Evolutionary conservation across 2,113 vertebrate genomes (phyloP), one percentile per base, ranked within the genome.

Genomic region (Epinephelus cyanopodus): DNA sequence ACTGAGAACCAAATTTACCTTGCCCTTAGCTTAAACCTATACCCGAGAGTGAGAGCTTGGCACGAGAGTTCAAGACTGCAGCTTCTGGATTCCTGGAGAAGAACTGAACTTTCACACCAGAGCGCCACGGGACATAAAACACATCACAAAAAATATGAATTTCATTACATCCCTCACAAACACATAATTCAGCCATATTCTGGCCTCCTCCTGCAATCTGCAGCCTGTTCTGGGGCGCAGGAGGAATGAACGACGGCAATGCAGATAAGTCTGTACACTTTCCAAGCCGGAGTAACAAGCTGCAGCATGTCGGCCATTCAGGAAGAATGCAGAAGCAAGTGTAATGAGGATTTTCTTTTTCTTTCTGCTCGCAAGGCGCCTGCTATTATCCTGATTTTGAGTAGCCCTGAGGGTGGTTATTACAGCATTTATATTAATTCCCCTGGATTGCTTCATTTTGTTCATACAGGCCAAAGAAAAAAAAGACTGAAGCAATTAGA

Each of bases 371-470:
- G 83, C 69, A 69, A 91, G 94, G 92, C 91, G 92, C 89, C 95
- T 93, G 92, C 93, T 92, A 94, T 96, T 95, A 95, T 91, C 85
- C 84, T 85, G 90, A 92, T 90, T 92, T 83, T 85, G 79, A 89
- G 71, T 54, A 74, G 87, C 87, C 94, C 92, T 29, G 76, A 77
- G 92, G 95, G 92, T 92, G 83, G 90, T 93, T 92, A 95, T 95
- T 95, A 96, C 79, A 69, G 93, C 92, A 85, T 94, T 95, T 95
- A 92, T 90, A 94, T 94, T 93, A 94, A 95, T 93, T 92, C 91
- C 91, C 79, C 58, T 62, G 83, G 80, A 93, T 92, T 91, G 88
- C 91, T 92, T 93, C 74, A 92, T 94, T 93, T 90, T 90, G 93
- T 93, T 89, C 87, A 86, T 82, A 89, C 91, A 91, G 87, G 92